phyloP scores from a whole-genome alignment of 1,140 invertebrate genomes.

The Panulirus ornatus region DNA sequence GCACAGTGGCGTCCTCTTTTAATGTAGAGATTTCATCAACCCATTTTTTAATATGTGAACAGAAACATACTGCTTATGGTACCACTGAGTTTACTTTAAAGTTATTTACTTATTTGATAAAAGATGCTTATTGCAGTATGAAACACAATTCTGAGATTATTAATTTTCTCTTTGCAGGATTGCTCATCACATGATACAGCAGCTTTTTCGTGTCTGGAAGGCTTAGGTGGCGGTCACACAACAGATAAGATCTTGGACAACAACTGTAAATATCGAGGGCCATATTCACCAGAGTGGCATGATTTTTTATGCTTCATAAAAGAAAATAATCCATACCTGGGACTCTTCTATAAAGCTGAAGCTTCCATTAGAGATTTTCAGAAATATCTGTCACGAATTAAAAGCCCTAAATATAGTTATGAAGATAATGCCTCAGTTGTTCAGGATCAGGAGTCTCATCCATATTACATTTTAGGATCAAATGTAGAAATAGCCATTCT shows the following conservation, averaged over 20 bases:
- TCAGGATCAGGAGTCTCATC: slow-evolving; percentile 2
- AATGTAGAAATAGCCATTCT: slow-evolving; percentile 6
- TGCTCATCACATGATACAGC: slow-evolving; percentile 5
- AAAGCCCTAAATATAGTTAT: slow-evolving; percentile 24
- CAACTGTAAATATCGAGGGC: slow-evolving; percentile 47
- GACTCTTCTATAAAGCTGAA: slow-evolving; percentile 46
- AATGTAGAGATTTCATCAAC: too few species aligned
- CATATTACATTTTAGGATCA: slow-evolving; percentile 36
- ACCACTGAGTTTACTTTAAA: too few species aligned
- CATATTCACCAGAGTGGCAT: slow-evolving; percentile 57
- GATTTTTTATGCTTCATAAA: slow-evolving; percentile 43
- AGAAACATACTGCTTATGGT: too few species aligned
- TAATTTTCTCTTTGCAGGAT: slow-evolving; percentile 40
- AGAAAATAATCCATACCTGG: slow-evolving; percentile 54
- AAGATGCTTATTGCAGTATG: too few species aligned
- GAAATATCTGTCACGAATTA: slow-evolving; percentile 23
- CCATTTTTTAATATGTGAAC: too few species aligned
- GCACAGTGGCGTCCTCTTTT: too few species aligned
- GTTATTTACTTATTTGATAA: too few species aligned
- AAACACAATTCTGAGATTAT: too few species aligned
- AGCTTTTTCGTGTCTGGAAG: slow-evolving; percentile 16
- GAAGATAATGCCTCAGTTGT: background rate
- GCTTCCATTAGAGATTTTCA: slow-evolving; percentile 22
- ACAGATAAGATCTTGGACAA: background rate
- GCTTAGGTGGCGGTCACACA: slow-evolving; percentile 23